Evolutionary conservation across 2,888 invertebrate species (phyloP), one percentile per base, ranked within the genome.

Genomic region (Eumacrocentrus americanus): DNA sequence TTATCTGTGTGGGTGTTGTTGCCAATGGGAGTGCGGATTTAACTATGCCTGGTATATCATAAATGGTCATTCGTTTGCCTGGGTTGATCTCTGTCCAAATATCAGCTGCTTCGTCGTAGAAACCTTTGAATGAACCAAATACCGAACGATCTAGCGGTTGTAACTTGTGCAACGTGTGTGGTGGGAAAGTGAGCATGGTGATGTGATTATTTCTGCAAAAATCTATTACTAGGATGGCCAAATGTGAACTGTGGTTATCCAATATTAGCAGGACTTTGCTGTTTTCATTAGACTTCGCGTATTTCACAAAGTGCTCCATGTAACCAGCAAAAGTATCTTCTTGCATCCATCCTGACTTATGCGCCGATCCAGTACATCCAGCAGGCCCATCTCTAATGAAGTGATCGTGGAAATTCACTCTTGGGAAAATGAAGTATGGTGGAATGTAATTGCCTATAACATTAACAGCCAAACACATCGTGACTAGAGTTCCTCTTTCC

Each of bases 161-260:
- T 48, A 77, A 55, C 58, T 71, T 72, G 61, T 78, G 78, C n/a
- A 68, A 69, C 52, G 70, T 72, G 61, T 79, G 77, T 14, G 73
- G 75, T 14, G 74, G 75, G 51, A 78, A 68, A 2, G 75, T 69
- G 7, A 77, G 57, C 52, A 76, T 57, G 11, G 70, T 63, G 12
- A 80, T 67, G 9, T 73, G 71, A 65, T 73, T 72, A 20, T 69
- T 66, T 61, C 72, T 74, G 44, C 68, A 71, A 53, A 64, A 71
- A 53, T 75, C 63, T 25, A 77, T 44, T 29, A 69, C 62, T 20
- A n/a, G n/a, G n/a, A n/a, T n/a, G n/a, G n/a, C n/a, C n/a, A n/a
- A n/a, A 37, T 37, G 37, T 2, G 37, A 37, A 12, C 12, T 14
- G 6, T 37, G 37, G 6, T 37, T 37, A 6, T 37, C 37, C 12